phyloP scores from a whole-genome alignment of 2,797 vertebrate species.

The Sebastes kiyomatsui region DNA sequence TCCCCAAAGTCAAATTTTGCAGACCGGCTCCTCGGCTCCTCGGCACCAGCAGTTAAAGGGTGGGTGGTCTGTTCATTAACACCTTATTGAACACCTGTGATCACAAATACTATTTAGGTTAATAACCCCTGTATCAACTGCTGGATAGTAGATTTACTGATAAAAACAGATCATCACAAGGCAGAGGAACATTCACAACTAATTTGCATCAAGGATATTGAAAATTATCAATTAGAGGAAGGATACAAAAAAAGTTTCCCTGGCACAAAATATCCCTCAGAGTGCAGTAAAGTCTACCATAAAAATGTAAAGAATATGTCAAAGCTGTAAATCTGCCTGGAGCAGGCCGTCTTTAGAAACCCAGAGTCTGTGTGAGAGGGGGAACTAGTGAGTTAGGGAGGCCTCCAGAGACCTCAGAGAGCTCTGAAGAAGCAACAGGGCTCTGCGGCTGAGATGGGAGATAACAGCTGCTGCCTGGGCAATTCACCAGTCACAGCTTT shows the following conservation, averaged over 20 bases:
- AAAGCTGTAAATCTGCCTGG: conserved; percentile 15
- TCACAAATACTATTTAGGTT: background rate
- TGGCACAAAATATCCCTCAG: background rate
- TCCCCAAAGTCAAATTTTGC: no score
- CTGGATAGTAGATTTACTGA: background rate
- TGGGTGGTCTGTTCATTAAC: no score
- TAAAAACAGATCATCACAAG: background rate
- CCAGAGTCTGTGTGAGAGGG: background rate
- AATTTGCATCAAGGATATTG: background rate
- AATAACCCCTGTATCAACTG: background rate
- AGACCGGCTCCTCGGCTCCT: no score
- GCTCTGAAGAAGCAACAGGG: background rate
- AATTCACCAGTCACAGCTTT: background rate
- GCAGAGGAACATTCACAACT: background rate
- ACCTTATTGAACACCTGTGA: background rate
- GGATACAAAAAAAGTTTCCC: background rate
- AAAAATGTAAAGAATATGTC: conserved; percentile 25
- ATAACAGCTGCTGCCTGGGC: background rate
- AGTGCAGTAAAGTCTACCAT: background rate
- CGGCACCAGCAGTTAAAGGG: no score
- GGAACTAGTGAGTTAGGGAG: background rate
- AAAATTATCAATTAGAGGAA: background rate
- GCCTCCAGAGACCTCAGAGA: background rate
- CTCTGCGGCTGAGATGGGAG: background rate
- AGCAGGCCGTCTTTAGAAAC: background rate